Evolutionary conservation across 2,797 vertebrate species (phyloP), one percentile per base, ranked within the genome.

Genomic region (Hippocampus kuda): DNA sequence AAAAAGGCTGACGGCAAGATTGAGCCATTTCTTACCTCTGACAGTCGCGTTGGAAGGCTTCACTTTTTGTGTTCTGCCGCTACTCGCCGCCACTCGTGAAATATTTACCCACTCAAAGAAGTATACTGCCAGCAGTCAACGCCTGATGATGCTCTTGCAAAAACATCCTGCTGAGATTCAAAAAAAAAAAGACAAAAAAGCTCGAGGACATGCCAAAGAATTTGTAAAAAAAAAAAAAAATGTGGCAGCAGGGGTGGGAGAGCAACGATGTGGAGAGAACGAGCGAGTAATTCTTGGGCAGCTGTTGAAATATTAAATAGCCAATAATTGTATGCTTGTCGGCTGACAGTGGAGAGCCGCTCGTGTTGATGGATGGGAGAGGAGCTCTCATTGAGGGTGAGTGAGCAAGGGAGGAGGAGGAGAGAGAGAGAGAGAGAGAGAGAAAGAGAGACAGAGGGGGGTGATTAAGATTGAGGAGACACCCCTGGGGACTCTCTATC

Each of bases 351-450:
- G 78, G 83, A 88, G 86, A 85, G 84, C 85, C 88, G 85, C 83
- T 90, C 85, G 85, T 85, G 84, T 82, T 87, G 89, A 89, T 85
- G 88, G 88, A 90, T 88, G 84, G 70, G 81, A 86, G 87, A 84
- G 75, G 75, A 83, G 84, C 79, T 81, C 83, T 86, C 81, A 72
- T 77, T 72, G 75, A 85, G 81, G 77, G 75, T 26, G 63, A 80
- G 77, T 26, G 77, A 77, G 73, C 56, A 79, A 57, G 74, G 60
- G 68, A 70, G 65, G 9, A 70, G 65, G 9, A 65, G 64, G 68
- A 65, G 63, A 62, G 67, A 46, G 70, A 64, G 67, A 78, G 79
- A 71, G 73, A 34, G 72, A 66, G 70, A 38, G 76, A 68, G 66
- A 69, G 69, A 62, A 69, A 57, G 73, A 60, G 73, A 62, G 67